Evolutionary conservation across 2,113 vertebrate species (phyloP).

Genomic region (Sapajus apella): DNA sequence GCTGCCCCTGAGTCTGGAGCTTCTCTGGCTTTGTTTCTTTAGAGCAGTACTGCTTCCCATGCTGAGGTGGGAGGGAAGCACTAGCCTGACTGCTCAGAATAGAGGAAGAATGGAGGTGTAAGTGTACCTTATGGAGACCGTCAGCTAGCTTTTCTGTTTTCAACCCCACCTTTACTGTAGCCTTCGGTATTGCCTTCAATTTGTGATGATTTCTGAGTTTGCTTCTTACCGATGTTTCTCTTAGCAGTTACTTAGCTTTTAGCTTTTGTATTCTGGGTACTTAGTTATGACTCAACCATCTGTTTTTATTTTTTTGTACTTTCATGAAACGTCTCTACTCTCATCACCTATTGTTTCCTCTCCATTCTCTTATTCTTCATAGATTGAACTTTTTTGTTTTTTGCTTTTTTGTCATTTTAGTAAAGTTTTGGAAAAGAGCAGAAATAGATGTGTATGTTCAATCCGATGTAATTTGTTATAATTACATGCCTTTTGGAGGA

Average conservation of each 20-base stretch:
- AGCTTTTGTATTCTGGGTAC: background rate
- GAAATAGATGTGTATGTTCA: background rate
- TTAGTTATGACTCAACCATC: background rate
- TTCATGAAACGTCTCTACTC: background rate
- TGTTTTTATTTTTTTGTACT: background rate
- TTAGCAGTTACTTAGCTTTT: background rate
- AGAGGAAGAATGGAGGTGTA: no score
- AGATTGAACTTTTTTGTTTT: background rate
- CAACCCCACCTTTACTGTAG: background rate
- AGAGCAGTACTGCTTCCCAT: background rate
- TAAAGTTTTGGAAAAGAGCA: background rate
- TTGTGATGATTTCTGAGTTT: background rate
- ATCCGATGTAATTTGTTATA: background rate
- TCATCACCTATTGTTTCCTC: background rate
- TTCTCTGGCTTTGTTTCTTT: background rate
- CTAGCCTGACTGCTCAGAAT: background rate
- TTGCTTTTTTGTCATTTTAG: background rate
- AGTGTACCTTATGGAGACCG: background rate
- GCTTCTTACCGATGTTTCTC: background rate
- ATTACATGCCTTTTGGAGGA: background rate
- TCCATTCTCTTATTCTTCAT: background rate
- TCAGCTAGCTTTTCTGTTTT: background rate
- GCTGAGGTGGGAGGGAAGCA: background rate
- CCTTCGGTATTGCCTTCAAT: background rate
- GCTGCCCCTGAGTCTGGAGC: background rate